These are phyloP conservation scores for Periplaneta americana DNA, from an alignment of 1,140 invertebrate genomes.

Conservation along the genomic window DNA sequence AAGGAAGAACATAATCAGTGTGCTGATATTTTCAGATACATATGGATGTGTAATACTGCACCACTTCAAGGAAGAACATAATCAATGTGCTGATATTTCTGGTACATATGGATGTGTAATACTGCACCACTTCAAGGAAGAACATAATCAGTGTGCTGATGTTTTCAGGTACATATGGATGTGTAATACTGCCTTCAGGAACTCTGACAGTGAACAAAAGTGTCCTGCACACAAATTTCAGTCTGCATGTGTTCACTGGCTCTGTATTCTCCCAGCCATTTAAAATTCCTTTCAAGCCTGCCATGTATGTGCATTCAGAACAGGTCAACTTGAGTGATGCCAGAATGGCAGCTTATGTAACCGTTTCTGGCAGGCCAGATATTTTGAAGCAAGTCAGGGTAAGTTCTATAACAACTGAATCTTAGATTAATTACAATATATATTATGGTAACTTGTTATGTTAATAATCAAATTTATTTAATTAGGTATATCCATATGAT, in stretches of 20 bases:
- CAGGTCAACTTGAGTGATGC: constrained; percentile 8
- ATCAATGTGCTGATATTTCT: no score
- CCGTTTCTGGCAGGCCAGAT: background rate
- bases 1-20: no score
- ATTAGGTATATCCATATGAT: background rate
- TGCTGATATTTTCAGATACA: no score
- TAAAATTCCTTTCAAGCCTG: constrained; percentile 2
- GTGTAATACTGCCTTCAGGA: constrained; percentile 36
- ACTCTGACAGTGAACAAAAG: background rate
- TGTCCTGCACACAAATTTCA: constrained; percentile 5
- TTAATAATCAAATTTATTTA: no score
- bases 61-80: no score
- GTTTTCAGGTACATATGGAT: constrained; percentile 40
- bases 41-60: no score
- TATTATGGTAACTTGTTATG: no score
- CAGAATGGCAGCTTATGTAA: background rate
- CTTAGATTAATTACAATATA: no score
- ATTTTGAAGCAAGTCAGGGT: background rate
- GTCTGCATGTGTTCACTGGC: background rate
- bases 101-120: no score
- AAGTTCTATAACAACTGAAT: background rate
- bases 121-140: no score
- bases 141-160: no score
- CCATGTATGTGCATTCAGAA: background rate
- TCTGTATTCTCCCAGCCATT: background rate